These are phyloP conservation scores for Leistus spinibarbis DNA, from an alignment of 2,888 invertebrate species.

Conservation along the genomic window DNA sequence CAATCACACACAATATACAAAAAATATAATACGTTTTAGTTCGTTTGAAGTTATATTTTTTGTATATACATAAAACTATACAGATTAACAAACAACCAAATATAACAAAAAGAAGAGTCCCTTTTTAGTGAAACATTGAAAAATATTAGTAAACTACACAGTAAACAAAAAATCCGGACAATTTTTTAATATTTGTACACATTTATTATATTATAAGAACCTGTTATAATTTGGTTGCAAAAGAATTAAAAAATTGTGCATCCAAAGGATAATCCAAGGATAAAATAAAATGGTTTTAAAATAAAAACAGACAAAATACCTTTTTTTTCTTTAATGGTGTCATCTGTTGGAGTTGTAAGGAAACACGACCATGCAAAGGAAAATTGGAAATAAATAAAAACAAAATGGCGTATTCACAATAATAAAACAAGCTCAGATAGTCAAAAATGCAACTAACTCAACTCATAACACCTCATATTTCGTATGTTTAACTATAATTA, in stretches of 20 bases:
- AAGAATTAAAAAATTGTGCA: conserved; percentile 12
- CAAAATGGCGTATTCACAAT: conserved; percentile 20
- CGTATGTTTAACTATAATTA: too few species aligned
- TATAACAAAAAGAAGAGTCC: conserved; percentile 31
- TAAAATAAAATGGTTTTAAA: conserved; percentile 31
- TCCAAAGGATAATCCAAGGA: neutral
- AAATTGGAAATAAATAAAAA: conserved; percentile 42
- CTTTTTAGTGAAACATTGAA: conserved; percentile 31
- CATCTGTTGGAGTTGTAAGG: conserved; percentile 50
- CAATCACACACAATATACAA: conserved; percentile 22
- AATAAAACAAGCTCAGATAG: too few species aligned
- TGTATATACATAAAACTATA: neutral
- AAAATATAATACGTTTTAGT: neutral
- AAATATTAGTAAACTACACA: conserved; percentile 15
- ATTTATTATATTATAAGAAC: neutral
- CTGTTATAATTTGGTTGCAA: conserved; percentile 34
- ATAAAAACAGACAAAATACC: conserved; percentile 50
- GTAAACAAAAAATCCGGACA: conserved; percentile 5
- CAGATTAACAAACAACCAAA: conserved; percentile 26
- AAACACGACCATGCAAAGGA: conserved; percentile 49
- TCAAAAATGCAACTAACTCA: too few species aligned
- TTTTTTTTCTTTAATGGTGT: conserved; percentile 49
- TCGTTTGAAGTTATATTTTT: neutral
- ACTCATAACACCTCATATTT: too few species aligned
- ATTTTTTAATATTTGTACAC: conserved; percentile 11